A percentile compares a stretch with the other conserved stretches of the same genome.
Conservation (phyloP, 2,797 vertebrate genomes). For the Micropoecilia bifurca region DNA sequence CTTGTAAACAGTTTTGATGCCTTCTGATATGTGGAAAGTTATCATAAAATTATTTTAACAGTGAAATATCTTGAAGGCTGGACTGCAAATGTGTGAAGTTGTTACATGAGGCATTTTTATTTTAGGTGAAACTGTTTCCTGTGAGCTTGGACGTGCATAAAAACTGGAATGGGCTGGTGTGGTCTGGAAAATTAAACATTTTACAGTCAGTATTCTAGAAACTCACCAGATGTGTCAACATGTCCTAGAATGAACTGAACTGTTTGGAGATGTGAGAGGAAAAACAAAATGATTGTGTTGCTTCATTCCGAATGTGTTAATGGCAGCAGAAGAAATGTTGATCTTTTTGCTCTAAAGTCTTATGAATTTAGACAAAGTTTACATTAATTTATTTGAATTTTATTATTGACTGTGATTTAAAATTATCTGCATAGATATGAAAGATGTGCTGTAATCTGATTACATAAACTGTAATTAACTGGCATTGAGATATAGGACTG, state of each 20-base stretch:
- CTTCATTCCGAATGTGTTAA: conserved; percentile 51
- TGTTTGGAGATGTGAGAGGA: conserved; percentile 5
- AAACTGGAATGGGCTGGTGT: background rate
- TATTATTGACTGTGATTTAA: conserved; percentile 39
- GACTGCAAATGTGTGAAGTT: background rate
- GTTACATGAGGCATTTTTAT: background rate
- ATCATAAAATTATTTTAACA: background rate
- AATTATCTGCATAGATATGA: conserved; percentile 23
- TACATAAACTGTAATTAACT: conserved; percentile 28
- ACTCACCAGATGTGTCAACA: background rate
- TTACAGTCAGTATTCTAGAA: background rate
- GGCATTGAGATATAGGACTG: conserved; percentile 18
- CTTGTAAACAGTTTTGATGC: background rate
- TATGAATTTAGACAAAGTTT: conserved; percentile 32
- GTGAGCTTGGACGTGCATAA: conserved; percentile 2
- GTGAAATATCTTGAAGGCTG: background rate
- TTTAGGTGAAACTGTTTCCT: background rate
- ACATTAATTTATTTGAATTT: conserved; percentile 19
- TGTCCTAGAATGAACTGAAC: background rate
- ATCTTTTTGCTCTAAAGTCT: conserved; percentile 12
- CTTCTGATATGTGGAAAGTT: conserved; percentile 9
- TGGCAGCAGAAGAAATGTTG: conserved; percentile 47
- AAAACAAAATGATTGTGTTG: conserved; percentile 40
- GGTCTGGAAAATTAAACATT: background rate
- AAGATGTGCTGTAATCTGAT: conserved; percentile 34